phyloP scores from a whole-genome alignment of 2,113 vertebrate genomes.

The Tragelaphus imberbis region DNA sequence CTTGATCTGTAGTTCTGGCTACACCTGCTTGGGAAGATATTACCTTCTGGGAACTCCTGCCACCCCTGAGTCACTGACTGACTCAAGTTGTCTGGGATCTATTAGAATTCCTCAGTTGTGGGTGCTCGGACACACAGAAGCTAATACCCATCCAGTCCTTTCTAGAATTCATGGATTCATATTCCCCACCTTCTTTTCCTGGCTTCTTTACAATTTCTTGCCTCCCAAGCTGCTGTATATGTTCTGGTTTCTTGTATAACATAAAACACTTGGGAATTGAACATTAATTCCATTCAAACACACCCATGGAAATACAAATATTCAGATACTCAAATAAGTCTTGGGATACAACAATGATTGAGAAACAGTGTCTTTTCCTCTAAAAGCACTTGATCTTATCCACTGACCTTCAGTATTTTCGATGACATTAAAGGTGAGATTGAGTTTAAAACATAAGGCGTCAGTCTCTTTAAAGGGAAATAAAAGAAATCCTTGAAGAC shows the following conservation, averaged over 20 bases:
- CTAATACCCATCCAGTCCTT: background rate
- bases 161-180: background rate
- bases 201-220: background rate
- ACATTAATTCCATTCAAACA: background rate
- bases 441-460: background rate
- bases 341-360: background rate
- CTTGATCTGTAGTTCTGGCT: background rate
- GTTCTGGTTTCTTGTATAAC: background rate
- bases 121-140: background rate
- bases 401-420: background rate
- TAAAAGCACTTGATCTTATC: background rate
- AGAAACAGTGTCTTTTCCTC: slow-evolving; percentile 53
- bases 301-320: background rate
- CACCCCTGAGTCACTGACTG: background rate
- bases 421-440: background rate
- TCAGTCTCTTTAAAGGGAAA: background rate
- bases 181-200: background rate
- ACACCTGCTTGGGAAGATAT: background rate
- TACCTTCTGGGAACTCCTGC: background rate
- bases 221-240: background rate
- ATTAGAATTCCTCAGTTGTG: background rate
- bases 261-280: background rate
- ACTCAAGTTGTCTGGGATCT: background rate
- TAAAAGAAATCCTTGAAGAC: background rate
- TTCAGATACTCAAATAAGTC: background rate